Evolutionary conservation across 2,888 invertebrate species (phyloP).

Genomic region (Lasius platythorax): DNA sequence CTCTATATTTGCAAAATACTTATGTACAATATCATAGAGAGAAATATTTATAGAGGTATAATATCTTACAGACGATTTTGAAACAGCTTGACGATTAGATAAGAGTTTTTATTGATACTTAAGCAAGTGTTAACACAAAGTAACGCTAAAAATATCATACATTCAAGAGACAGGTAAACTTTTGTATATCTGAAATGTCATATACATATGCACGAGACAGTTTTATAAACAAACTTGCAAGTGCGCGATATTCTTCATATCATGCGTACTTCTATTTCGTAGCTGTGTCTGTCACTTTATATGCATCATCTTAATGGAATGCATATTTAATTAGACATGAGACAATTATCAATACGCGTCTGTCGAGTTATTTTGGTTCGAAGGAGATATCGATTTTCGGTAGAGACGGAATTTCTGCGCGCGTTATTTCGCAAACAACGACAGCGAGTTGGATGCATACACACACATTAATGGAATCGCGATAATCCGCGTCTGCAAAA

Average conservation of each 20-base stretch:
- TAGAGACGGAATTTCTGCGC: not conserved
- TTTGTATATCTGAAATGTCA: too few species aligned
- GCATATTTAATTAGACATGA: not conserved
- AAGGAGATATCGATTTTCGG: not conserved
- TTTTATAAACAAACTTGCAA: not conserved
- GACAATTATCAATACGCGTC: slow-evolving; percentile 40
- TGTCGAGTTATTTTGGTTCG: not conserved
- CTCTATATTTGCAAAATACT: slow-evolving; percentile 6
- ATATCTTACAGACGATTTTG: not conserved
- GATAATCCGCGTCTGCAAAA: slow-evolving; percentile 37
- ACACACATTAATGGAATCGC: slow-evolving; percentile 22
- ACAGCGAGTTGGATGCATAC: not conserved
- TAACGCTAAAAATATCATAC: not conserved
- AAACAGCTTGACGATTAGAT: not conserved
- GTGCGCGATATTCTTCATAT: not conserved
- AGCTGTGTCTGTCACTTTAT: not conserved
- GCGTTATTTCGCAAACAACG: slow-evolving; percentile 14
- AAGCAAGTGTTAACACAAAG: not conserved
- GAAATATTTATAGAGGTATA: not conserved
- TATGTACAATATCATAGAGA: too few species aligned
- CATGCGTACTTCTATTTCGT: too few species aligned
- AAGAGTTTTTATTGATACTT: not conserved
- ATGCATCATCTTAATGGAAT: not conserved
- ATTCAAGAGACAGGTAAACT: not conserved
- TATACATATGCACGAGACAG: too few species aligned